These are phyloP conservation scores for Volucella bombylans DNA, from an alignment of 2,888 invertebrate genomes.

Conservation along the genomic window DNA sequence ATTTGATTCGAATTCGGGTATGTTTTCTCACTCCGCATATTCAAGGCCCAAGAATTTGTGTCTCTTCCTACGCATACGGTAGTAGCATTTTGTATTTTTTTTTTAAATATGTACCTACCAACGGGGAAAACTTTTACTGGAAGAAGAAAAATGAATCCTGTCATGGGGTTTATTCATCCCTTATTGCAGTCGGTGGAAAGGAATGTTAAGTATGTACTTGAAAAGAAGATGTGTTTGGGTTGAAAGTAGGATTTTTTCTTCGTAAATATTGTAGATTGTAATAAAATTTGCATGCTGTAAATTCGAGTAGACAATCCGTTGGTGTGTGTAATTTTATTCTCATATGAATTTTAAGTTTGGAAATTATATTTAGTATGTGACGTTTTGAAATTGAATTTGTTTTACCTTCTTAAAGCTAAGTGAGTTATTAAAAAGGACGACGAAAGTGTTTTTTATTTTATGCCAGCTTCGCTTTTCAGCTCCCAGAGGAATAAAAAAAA, in stretches of 20 bases:
- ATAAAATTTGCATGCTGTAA: constrained; percentile 58
- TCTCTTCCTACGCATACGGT: too few species aligned
- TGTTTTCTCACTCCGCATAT: too few species aligned
- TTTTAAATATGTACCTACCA: background rate
- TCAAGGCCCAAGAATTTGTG: too few species aligned
- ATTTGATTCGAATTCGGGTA: too few species aligned
- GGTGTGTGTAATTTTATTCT: constrained; percentile 13
- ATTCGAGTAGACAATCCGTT: constrained; percentile 10
- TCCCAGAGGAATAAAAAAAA: too few species aligned
- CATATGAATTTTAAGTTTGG: constrained; percentile 28
- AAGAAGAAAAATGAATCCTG: constrained; percentile 8
- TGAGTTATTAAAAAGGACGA: too few species aligned
- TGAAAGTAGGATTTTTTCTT: constrained; percentile 19
- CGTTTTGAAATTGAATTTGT: background rate
- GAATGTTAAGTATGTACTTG: constrained; percentile 13
- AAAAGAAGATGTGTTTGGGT: constrained; percentile 21
- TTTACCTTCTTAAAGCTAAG: too few species aligned
- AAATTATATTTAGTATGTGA: constrained; percentile 1
- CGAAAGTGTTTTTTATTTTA: too few species aligned
- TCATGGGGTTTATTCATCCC: constrained; percentile 11
- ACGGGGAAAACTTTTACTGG: constrained; percentile 5
- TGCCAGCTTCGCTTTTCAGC: too few species aligned
- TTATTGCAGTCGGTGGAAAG: background rate
- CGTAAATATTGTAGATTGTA: constrained; percentile 13
- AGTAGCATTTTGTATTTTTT: constrained; percentile 1